Conservation (phyloP, 1,140 invertebrate species). For the Lepidurus apus region DNA sequence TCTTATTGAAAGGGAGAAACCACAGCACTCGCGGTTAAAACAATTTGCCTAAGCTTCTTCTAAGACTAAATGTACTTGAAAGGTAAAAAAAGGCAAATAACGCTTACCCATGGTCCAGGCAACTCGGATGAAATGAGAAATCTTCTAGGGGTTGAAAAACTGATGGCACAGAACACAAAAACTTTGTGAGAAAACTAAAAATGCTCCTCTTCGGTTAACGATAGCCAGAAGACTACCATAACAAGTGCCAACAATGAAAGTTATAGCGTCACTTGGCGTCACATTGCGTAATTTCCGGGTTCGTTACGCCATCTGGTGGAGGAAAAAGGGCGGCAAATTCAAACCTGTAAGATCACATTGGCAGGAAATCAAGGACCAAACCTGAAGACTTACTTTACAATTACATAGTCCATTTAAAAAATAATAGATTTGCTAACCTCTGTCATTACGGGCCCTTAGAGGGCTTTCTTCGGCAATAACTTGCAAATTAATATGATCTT, state of each 20-base stretch:
- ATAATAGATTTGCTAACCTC: neutral
- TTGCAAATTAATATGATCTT: neutral
- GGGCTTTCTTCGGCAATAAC: neutral
- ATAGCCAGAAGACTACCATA: neutral
- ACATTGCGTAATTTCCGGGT: neutral
- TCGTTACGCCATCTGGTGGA: neutral
- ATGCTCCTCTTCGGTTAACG: neutral
- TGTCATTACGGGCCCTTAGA: neutral
- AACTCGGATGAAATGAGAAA: neutral
- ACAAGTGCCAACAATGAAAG: neutral
- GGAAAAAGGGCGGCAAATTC: neutral
- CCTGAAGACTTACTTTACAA: neutral
- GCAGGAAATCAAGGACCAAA: neutral
- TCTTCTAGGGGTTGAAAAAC: neutral
- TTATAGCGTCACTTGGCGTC: neutral
- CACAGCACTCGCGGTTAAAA: neutral
- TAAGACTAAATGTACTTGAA: neutral
- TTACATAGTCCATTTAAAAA: neutral
- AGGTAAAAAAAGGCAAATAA: neutral
- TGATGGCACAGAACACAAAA: neutral
- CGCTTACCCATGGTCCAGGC: neutral
- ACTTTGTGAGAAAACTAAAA: neutral
- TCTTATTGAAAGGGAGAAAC: neutral
- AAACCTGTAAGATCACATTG: neutral
- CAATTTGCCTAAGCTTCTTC: neutral